Evolutionary conservation across 2,797 vertebrate species (phyloP).

Genomic region (Poeciliopsis presidionis): DNA sequence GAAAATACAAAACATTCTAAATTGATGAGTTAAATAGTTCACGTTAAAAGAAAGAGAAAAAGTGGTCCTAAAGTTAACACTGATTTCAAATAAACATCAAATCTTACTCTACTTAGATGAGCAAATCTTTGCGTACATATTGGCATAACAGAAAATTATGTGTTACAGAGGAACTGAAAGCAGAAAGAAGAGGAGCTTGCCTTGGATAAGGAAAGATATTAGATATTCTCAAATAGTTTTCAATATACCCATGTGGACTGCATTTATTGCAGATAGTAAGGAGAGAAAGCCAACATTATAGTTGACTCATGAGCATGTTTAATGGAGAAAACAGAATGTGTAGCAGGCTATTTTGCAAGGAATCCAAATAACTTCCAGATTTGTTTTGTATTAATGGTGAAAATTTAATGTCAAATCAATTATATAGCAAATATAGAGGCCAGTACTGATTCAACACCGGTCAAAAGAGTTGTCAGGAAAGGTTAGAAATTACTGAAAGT

Average conservation of each 20-base stretch:
- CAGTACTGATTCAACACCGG: neutral
- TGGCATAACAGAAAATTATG: neutral
- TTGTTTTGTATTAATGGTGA: too few species aligned
- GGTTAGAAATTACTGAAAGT: neutral
- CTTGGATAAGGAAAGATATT: neutral
- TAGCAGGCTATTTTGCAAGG: neutral
- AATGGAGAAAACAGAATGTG: neutral
- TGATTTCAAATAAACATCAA: neutral
- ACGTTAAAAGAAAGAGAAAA: neutral
- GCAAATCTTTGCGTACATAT: neutral
- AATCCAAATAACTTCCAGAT: too few species aligned
- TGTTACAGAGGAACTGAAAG: neutral
- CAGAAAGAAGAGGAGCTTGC: neutral
- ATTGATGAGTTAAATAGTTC: neutral
- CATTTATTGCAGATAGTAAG: neutral
- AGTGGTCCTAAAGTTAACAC: neutral
- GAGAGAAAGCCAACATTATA: neutral
- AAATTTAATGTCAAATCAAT: neutral
- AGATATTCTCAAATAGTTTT: neutral
- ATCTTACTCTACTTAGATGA: neutral
- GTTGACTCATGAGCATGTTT: neutral
- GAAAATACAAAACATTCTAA: neutral
- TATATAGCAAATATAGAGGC: neutral
- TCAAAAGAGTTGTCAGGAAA: neutral
- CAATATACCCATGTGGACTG: neutral